phyloP scores from a whole-genome alignment of 1,140 invertebrate genomes.

The Macrosteles quadrilineatus region DNA sequence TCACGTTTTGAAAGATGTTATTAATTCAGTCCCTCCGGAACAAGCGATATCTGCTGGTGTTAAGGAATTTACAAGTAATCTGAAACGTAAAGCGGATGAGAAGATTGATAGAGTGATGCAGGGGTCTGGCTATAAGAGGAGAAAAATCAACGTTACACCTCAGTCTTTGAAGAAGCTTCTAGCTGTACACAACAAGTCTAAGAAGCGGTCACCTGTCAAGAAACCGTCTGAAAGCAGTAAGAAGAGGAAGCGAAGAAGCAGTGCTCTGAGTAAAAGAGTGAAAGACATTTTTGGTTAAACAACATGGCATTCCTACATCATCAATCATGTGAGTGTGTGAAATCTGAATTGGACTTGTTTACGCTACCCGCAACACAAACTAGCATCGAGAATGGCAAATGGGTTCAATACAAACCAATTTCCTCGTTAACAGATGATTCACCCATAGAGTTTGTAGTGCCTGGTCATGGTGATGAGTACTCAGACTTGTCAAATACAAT shows the following conservation, averaged over 20 bases:
- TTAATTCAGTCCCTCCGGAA: not conserved
- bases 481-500: constrained; percentile 49
- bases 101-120: not conserved
- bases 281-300: constrained; percentile 14
- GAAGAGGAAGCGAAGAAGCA: not conserved
- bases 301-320: constrained; percentile 17
- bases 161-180: not conserved
- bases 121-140: constrained; percentile 12
- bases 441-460: constrained; percentile 50
- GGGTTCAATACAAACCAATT: too few species aligned
- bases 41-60: not conserved
- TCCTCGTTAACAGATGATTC: constrained; percentile 46
- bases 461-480: constrained; percentile 47
- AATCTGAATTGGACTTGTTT: constrained; percentile 20
- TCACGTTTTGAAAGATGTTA: not conserved
- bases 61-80: not conserved
- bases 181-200: not conserved
- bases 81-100: constrained; percentile 7
- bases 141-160: not conserved
- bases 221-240: not conserved
- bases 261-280: not conserved
- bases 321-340: constrained; percentile 14
- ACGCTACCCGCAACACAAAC: constrained; percentile 47
- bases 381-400: too few species aligned
- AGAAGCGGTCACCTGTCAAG: constrained; percentile 44